Percentiles rank a stretch among this genome's conserved stretches.
These are phyloP conservation scores for Athrips mouffetella DNA, from an alignment of 2,888 invertebrate species.

Conservation along the genomic window DNA sequence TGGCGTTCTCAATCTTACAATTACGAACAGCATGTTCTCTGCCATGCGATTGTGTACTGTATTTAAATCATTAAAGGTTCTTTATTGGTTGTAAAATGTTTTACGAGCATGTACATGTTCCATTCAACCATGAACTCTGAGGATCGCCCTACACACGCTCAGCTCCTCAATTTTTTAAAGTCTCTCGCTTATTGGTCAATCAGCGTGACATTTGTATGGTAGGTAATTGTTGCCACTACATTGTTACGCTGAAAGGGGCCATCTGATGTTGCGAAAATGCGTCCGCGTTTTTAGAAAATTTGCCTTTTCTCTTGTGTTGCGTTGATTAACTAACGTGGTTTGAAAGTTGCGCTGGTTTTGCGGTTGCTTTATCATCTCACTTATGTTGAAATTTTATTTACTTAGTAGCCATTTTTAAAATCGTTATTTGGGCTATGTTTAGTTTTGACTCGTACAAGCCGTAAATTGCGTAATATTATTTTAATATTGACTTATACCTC, in stretches of 20 bases:
- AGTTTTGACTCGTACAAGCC: too few relatives aligned
- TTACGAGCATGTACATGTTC: slow-evolving; percentile 65
- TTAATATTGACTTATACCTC: too few relatives aligned
- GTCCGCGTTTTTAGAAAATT: slow-evolving; percentile 3
- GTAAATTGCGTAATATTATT: too few relatives aligned
- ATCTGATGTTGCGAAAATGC: slow-evolving; percentile 44
- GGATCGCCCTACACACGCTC: slow-evolving; percentile 65
- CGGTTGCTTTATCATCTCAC: background rate
- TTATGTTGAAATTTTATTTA: too few relatives aligned
- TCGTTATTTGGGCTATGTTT: too few relatives aligned
- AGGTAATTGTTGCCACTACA: slow-evolving; percentile 41
- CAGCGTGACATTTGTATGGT: slow-evolving; percentile 65
- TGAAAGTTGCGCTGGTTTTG: background rate
- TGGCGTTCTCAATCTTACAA: slow-evolving; percentile 68
- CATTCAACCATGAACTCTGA: slow-evolving; percentile 77
- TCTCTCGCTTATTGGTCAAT: slow-evolving; percentile 75
- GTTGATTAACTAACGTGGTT: background rate
- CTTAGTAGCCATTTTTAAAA: too few relatives aligned
- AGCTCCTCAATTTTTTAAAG: slow-evolving; percentile 76
- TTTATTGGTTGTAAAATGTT: slow-evolving; percentile 36
- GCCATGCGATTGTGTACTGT: slow-evolving; percentile 53
- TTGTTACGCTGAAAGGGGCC: slow-evolving; percentile 32
- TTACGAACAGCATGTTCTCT: slow-evolving; percentile 57
- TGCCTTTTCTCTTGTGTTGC: background rate
- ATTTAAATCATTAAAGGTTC: slow-evolving; percentile 38